Evolutionary conservation across 2,888 invertebrate species (phyloP).

Genomic region (Nowickia ferox): DNA sequence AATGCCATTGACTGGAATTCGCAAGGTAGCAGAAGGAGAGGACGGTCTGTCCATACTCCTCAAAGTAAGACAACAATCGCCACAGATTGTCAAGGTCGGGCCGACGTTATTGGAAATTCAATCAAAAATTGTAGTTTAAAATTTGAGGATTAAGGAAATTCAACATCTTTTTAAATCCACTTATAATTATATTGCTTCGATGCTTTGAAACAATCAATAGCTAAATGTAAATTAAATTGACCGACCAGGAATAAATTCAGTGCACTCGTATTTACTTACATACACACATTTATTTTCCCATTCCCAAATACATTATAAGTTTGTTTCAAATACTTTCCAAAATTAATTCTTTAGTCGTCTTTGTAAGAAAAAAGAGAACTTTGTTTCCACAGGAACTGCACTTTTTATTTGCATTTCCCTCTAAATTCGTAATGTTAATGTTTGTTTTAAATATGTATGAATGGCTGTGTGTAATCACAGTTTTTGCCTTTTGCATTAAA

Average conservation of each 20-base stretch:
- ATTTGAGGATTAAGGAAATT: too few species aligned
- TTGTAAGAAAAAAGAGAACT: background rate
- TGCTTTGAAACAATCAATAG: background rate
- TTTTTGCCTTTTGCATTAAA: slow-evolving; percentile 61
- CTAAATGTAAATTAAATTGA: background rate
- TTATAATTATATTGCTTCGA: background rate
- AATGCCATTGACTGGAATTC: too few species aligned
- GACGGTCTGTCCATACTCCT: too few species aligned
- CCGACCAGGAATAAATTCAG: background rate
- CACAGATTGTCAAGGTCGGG: too few species aligned
- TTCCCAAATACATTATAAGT: background rate
- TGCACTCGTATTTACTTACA: background rate
- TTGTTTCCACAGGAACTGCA: slow-evolving; percentile 23
- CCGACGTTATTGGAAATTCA: too few species aligned
- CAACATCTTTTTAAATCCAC: too few species aligned
- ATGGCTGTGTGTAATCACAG: slow-evolving; percentile 3
- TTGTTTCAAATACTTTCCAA: background rate
- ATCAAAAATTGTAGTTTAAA: too few species aligned
- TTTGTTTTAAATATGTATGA: background rate
- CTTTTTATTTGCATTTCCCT: slow-evolving; percentile 40
- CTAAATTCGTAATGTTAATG: slow-evolving; percentile 11
- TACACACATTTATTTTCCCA: background rate
- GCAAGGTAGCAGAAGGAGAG: too few species aligned
- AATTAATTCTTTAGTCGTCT: background rate
- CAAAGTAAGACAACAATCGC: too few species aligned